Base-by-base conservation (phyloP, 2,113 vertebrate species). In the Spermophilus dauricus region DNA sequence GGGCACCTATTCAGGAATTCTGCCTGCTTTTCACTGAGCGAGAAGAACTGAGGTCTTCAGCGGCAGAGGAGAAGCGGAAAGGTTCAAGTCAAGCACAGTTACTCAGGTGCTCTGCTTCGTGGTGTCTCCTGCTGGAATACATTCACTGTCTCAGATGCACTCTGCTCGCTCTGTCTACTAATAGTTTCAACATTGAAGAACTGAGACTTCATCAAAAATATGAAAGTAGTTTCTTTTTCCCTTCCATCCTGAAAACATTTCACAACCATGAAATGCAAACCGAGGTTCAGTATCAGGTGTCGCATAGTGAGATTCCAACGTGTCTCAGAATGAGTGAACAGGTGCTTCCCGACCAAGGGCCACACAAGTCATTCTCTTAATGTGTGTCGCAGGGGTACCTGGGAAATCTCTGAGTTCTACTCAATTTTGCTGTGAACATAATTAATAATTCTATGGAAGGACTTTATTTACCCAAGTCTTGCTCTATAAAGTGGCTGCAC, bases 161-260 rank as follows among this genome's bases (percentile, higher is more conserved):
- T 30, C 67, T 45, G 39, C 30, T 45, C 85, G 72, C 4, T 63
- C 53, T 56, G 82, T 73, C 9, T 5, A 0, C 63, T 84, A 56
- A 76, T 17, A 0, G 16, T 94, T 80, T 63, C 16, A 78, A 87
- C 78, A 61, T 26, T 61, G 48, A 92, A 93, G 56, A 95, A 94
- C 89, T 22, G 39, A 1, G 2, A 56, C 7, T 18, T 92, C 58
- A 77, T 48, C 53, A 76, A 88, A 70, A 73, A 75, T 61, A 0
- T 8, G 53, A 24, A 86, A 65, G 28, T 2, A 24, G 30, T 1
- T 5, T 45, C 51, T 28, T 82, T n/a, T 63, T 42, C 26, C 12
- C 56, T 69, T 28, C 39, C 75, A n/a, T 24, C 30, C 3, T 65
- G 65, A 84, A 95, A 95, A 96, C 20, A 3, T 13, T 34, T 26